phyloP scores from a whole-genome alignment of 2,797 vertebrate genomes.

The Schizopygopsis malacanthus region DNA sequence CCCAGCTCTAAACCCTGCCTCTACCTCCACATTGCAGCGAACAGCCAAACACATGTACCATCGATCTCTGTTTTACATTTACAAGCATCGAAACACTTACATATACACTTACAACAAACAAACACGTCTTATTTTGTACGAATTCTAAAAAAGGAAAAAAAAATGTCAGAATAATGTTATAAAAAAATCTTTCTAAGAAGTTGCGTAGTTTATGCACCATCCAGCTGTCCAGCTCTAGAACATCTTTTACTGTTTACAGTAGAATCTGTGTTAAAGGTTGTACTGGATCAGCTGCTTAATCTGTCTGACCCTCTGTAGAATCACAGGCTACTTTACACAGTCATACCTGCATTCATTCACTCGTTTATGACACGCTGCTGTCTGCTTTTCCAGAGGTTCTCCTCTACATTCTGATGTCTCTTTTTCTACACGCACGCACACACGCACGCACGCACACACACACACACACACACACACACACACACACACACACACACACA shows the following conservation, averaged over 20 bases:
- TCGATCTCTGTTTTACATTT: not conserved
- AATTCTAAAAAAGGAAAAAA: not conserved
- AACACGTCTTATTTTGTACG: not conserved
- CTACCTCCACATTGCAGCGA: slow-evolving; percentile 51
- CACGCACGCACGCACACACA: too few relatives aligned
- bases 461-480: too few relatives aligned
- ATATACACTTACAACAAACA: not conserved
- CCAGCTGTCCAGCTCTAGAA: not conserved
- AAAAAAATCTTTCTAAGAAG: not conserved
- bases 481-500: not conserved
- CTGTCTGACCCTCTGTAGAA: not conserved
- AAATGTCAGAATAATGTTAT: not conserved
- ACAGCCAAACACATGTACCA: slow-evolving; percentile 12
- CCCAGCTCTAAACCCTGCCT: slow-evolving; percentile 70
- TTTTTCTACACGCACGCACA: not conserved
- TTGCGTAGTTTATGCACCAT: not conserved
- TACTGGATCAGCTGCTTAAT: slow-evolving; percentile 9
- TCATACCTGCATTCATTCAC: slow-evolving; percentile 18
- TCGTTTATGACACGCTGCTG: not conserved
- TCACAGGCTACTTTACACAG: not conserved
- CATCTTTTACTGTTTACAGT: not conserved
- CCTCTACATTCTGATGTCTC: slow-evolving; percentile 47
- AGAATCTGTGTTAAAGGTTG: not conserved
- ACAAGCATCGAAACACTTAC: slow-evolving; percentile 14
- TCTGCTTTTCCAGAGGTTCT: slow-evolving; percentile 19